Evolutionary conservation across 2,797 vertebrate genomes (phyloP), one percentile per base, ranked within the genome.

Genomic region (Melanogrammus aeglefinus): DNA sequence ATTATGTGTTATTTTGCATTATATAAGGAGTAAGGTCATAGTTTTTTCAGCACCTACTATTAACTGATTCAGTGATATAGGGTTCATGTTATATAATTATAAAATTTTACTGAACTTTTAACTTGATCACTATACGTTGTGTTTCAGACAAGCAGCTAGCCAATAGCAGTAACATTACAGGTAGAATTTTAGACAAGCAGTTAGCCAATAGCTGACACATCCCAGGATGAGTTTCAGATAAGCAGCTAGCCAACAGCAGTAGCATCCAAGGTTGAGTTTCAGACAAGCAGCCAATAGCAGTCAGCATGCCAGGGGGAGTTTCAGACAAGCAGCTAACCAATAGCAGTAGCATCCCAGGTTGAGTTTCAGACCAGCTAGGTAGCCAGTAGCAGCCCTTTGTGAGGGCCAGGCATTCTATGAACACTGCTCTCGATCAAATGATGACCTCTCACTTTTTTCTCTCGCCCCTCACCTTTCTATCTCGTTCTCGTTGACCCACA

Each of bases 381-480:
- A 57, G 47, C 47, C 47, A 57, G 18, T 21, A 57, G 18, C 12
- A 16, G 41, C 14, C 73, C 79, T 73, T 36, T 21, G 73, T 14
- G 47, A 21, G 13, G 27, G n/a, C 44, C n/a, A n/a, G 73, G 36
- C 21, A 78, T 6, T 47, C 38, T 69, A 13, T 10, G 76, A 74
- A 78, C 84, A 24, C 63, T 72, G 33, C 18, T 35, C 24, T 41
- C 29, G 27, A 35, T 79, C 75, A 72, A 33, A 79, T 33, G 66
- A 47, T 69, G 76, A 86, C 83, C 79, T 83, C 69, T 81, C 80
- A 81, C 77, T 82, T 79, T 29, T 76, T 24, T 29, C 47, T 35
- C 14, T 41, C 9, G 9, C 39, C 9, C 39, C 35, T 36, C 8
- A 39, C 79, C 29, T 47, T 81, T 38, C 72, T 75, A 36, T 6